Evolutionary conservation across 2,113 vertebrate genomes (phyloP).

Genomic region (Pachycephala philippinensis): DNA sequence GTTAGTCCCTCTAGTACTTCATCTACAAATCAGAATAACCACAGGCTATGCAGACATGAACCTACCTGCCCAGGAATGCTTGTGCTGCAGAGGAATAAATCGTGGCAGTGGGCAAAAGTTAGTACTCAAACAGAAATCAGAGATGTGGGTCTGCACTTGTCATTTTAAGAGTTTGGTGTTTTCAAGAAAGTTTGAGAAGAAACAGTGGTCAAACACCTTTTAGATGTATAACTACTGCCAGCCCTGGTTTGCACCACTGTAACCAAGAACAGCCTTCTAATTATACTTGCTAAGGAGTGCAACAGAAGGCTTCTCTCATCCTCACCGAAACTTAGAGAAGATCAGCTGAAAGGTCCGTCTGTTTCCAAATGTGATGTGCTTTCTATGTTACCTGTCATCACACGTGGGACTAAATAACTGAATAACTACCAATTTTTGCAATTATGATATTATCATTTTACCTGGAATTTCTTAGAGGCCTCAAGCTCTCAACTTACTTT

Average conservation of each 20-base stretch:
- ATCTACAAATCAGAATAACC: conserved; percentile 24
- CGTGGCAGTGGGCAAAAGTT: background rate
- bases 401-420: background rate
- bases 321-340: background rate
- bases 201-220: background rate
- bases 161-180: background rate
- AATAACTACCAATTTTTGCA: background rate
- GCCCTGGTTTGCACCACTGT: background rate
- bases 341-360: background rate
- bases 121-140: background rate
- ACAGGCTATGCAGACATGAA: conserved; percentile 3
- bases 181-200: background rate
- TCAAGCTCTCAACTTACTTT: background rate
- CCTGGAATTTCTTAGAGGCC: background rate
- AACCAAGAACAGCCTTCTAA: background rate
- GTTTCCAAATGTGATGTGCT: background rate
- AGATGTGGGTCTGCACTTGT: background rate
- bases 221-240: background rate
- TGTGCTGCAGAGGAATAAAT: background rate
- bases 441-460: background rate
- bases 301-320: accelerated
- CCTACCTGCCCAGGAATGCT: conserved; percentile 19
- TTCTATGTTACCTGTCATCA: background rate
- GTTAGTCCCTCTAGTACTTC: background rate
- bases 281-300: background rate